Percentiles rank a stretch among this genome's conserved stretches.
phyloP scores from a whole-genome alignment of 2,888 invertebrate genomes.

The Cheilosia soror region DNA sequence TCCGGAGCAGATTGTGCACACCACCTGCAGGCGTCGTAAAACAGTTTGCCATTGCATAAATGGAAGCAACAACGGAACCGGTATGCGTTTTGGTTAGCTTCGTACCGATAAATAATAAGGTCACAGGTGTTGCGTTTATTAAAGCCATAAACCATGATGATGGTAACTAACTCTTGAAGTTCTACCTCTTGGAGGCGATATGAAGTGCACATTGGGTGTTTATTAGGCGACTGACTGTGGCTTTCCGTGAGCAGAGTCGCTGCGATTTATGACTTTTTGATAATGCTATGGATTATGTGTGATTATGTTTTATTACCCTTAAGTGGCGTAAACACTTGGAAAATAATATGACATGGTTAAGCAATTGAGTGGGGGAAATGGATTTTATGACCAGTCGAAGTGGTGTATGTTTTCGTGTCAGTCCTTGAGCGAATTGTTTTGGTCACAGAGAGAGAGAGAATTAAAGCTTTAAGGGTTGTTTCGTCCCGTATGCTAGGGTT shows the following conservation, averaged over 20 bases:
- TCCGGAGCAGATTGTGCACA: slow-evolving; percentile 34
- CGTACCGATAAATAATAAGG: slow-evolving; percentile 69
- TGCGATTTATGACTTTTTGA: slow-evolving; percentile 74
- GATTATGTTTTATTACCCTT: slow-evolving; percentile 72
- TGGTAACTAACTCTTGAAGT: slow-evolving; percentile 69
- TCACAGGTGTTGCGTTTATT: slow-evolving; percentile 75
- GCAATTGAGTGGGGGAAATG: slow-evolving; percentile 26
- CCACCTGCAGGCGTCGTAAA: slow-evolving; percentile 66
- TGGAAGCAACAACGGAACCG: not conserved
- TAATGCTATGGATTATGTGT: slow-evolving; percentile 73
- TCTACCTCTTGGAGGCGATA: slow-evolving; percentile 38
- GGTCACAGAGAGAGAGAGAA: too few species aligned
- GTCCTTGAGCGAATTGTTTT: too few species aligned
- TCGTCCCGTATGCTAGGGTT: too few species aligned
- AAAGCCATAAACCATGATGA: slow-evolving; percentile 72
- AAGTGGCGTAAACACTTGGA: slow-evolving; percentile 68
- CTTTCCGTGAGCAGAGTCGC: slow-evolving; percentile 57
- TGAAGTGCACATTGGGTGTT: slow-evolving; percentile 73
- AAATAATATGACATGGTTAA: slow-evolving; percentile 60
- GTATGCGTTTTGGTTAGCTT: slow-evolving; percentile 44
- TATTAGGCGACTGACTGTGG: slow-evolving; percentile 68
- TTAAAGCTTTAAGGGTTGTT: too few species aligned
- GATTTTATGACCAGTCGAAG: not conserved
- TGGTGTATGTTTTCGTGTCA: too few species aligned
- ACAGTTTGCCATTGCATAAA: slow-evolving; percentile 27